These are phyloP conservation scores for Leucoma salicis DNA, from an alignment of 2,888 invertebrate genomes.

Conservation along the genomic window DNA sequence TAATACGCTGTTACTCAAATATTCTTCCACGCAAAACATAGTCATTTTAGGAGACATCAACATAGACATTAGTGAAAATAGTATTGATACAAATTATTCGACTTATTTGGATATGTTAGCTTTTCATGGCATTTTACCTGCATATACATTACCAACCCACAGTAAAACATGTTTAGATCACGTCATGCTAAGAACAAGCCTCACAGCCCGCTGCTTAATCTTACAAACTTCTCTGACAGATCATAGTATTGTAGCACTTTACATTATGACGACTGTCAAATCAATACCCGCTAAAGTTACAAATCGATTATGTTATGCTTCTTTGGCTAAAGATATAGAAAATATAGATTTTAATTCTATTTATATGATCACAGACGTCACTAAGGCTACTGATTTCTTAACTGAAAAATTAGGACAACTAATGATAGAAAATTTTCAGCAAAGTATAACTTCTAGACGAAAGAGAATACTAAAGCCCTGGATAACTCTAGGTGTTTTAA, in stretches of 20 bases:
- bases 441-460: not conserved
- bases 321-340: not conserved
- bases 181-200: constrained; percentile 2
- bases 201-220: not conserved
- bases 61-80: not conserved
- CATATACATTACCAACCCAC: constrained; percentile 2
- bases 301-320: not conserved
- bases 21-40: constrained; percentile 1
- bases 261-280: not conserved
- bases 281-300: not conserved
- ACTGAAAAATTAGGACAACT: not conserved
- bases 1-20: not conserved
- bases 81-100: not conserved
- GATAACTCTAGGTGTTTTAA: not conserved
- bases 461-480: not conserved
- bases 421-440: not conserved
- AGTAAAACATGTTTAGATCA: constrained; percentile 7
- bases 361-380: not conserved
- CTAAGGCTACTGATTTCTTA: constrained; percentile 1
- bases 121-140: constrained; percentile 4
- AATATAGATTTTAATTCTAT: constrained; percentile 1
- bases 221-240: constrained; percentile 3
- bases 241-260: constrained; percentile 2
- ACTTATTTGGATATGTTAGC: constrained; percentile 2
- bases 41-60: constrained; percentile 4